Evolutionary conservation across 2,888 invertebrate species (phyloP), one percentile per base, ranked within the genome.

Genomic region (Listrodromus nycthemerus): DNA sequence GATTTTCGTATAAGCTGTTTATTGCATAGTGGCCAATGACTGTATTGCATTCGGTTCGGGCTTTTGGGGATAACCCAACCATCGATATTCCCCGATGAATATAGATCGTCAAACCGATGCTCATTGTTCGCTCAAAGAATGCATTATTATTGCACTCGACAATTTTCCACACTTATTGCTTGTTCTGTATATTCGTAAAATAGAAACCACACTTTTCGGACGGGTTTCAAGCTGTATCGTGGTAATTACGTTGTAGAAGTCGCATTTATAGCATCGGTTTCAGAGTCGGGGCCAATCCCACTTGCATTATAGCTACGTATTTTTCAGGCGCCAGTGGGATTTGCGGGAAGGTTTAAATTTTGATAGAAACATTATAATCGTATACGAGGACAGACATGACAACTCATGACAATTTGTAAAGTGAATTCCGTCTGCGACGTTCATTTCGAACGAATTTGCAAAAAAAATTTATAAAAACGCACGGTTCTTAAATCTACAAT

Each of bases 11-110:
- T 70, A 33, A 16, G 52, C 37, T 13, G 33, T 70, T 70, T 33
- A 55, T 55, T 24, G 58, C 19, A 58, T 7, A 24, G 16, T n/a
- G 27, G 10, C 16, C 33, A 55, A 41, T 1, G 58, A 45, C n/a
- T 55, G n/a, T 55, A 41, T 16, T 7, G 58, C 16, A 19, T n/a
- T 10, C 24, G 37, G 50, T 24, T 13, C 41, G 13, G 66, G 13
- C 48, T 27, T 61, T 30, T 13, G 50, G 65, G 71, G 50, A 37
- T 50, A 74, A 74, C 63, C 74, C 63, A 33, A 74, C 50, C 50
- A 30, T 24, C 50, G n/a, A 65, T 65, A 74, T 50, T 21, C 21
- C 16, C 24, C 24, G 27, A 48, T 8, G 19, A 3, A 8, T 7
- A 24, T 45, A 65, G 4, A n/a, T n/a, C 33, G 65, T 27, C 48